These are phyloP conservation scores for Aselliscus stoliczkanus DNA, from an alignment of 2,797 vertebrate species.

Conservation along the genomic window DNA sequence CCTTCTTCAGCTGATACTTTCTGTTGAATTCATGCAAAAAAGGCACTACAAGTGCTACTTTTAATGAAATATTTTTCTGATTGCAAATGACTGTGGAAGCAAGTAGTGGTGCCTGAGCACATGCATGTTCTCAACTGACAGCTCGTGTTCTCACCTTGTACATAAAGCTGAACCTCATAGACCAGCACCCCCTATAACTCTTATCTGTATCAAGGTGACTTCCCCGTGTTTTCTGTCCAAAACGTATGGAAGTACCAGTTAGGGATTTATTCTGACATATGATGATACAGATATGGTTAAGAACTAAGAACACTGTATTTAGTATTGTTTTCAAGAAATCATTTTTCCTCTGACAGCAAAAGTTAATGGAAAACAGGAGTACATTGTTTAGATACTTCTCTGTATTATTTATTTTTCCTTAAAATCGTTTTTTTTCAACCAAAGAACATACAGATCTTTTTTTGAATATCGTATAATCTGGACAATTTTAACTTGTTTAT, in stretches of 20 bases:
- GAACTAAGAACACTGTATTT: not conserved
- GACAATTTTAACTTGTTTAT: constrained; percentile 22
- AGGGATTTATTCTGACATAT: constrained; percentile 10
- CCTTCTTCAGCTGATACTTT: not conserved
- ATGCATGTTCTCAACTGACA: not conserved
- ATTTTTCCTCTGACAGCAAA: constrained; percentile 41
- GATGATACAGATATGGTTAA: not conserved
- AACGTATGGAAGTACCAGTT: not conserved
- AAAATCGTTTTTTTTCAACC: constrained; percentile 4
- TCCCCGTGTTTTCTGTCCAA: not conserved
- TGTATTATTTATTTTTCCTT: constrained; percentile 1
- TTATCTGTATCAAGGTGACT: not conserved
- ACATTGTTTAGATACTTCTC: not conserved
- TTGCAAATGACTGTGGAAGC: not conserved
- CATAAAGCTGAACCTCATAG: not conserved
- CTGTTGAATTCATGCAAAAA: constrained; percentile 1
- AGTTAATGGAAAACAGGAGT: constrained; percentile 1
- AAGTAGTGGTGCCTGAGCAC: not conserved
- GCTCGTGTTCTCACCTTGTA: not conserved
- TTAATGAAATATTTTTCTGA: constrained; percentile 24
- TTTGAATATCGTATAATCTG: not conserved
- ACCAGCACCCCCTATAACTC: not conserved
- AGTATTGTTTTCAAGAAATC: constrained; percentile 6
- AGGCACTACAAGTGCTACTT: not conserved
- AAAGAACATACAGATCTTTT: not conserved